Evolutionary conservation across 2,797 vertebrate species (phyloP), one percentile per base, ranked within the genome.

Genomic region (Saxicola maurus): DNA sequence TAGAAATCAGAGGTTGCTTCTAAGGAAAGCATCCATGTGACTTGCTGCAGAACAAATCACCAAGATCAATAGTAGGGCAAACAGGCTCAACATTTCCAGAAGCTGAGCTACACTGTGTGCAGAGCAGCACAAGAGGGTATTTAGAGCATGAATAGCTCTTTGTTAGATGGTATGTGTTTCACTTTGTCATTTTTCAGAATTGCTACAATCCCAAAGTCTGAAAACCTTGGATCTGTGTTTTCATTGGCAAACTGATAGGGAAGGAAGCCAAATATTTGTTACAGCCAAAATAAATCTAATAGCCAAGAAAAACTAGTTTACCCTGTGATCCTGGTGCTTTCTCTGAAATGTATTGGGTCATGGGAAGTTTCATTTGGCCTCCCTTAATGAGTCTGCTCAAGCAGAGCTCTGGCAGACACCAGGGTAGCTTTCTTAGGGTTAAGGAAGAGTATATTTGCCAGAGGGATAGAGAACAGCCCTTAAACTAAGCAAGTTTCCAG

Each of bases 231-330:
- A 82, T 94, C 87, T 91, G n/a, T 97, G 86, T 96, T 97, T 96
- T 95, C 94, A 12, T 91, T 96, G 95, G 96, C 95, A 92, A 77
- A 88, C 55, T 35, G 89, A 82, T 94, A 93, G 86, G 75, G 93
- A 76, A 93, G 67, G 74, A 91, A 95, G 90, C 95, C 96, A 96
- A 95, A 91, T 91, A 91, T 84, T 95, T 92, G 91, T 95, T 95
- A 82, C 57, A 95, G 94, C 87, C 94, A 91, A 91, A 94, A 93
- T 75, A 87, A 75, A 83, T 28, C 53, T 60, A 37, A 65, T 90
- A 74, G 94, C 96, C 94, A 96, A 97, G 89, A 94, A 75, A 95
- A 96, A 91, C 73, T 64, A 59, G 89, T 90, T 77, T 61, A 94
- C 69, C 68, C 60, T 92, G 53, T 89, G 84, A 78, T 93, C 69